Percentiles rank a stretch among this genome's conserved stretches.
Evolutionary conservation across 2,797 vertebrate species (phyloP).

Genomic region (Eulemur mongoz): DNA sequence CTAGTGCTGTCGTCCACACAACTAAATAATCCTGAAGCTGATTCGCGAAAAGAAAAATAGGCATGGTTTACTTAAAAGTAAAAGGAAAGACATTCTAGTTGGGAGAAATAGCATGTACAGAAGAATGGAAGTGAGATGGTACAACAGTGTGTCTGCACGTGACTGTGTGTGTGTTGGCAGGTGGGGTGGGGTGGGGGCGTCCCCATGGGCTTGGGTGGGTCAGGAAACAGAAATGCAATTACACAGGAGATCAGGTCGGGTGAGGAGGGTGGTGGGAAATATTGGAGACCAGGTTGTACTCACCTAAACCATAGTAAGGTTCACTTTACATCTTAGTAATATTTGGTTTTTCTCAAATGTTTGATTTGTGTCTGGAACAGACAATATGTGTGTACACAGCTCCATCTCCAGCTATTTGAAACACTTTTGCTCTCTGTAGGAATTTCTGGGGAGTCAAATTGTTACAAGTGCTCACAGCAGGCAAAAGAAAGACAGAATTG

Average conservation of each 20-base stretch:
- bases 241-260: not conserved
- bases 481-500: slow-evolving; percentile 67
- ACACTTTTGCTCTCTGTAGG: slow-evolving; percentile 71
- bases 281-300: not conserved
- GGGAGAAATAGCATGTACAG: not conserved
- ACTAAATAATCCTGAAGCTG: not conserved
- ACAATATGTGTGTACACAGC: not conserved
- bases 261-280: not conserved
- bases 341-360: slow-evolving; percentile 1
- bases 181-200: fast-evolving
- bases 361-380: slow-evolving; percentile 55
- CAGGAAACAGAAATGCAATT: not conserved
- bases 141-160: not conserved
- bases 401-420: slow-evolving; percentile 63
- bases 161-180: not conserved
- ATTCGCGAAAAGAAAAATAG: not conserved
- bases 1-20: not conserved
- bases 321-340: not conserved
- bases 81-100: not conserved
- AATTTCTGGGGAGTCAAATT: slow-evolving; percentile 71
- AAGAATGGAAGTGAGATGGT: not conserved
- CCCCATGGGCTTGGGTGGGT: fast-evolving
- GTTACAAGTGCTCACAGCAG: slow-evolving; percentile 73
- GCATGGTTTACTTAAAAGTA: not conserved
- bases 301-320: not conserved